A percentile compares a stretch with the other conserved stretches of the same genome.
Conservation (phyloP, 30 jellyfish, hydroid and myxozoan species). For the Cassiopea andromeda region DNA sequence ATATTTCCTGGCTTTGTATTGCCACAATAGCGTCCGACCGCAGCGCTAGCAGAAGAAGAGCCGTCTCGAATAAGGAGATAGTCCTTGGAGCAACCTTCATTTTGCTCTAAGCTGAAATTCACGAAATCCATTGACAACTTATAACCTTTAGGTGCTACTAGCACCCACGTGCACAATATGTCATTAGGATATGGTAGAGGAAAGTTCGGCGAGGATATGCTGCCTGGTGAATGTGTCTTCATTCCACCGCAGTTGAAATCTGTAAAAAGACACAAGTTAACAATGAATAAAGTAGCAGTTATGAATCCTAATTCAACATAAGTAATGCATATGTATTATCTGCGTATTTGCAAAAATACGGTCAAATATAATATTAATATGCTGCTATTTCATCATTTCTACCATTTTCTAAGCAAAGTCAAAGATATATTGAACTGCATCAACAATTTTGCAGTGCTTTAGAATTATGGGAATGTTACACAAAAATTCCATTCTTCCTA, state of each 20-base stretch:
- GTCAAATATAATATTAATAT: too few species aligned
- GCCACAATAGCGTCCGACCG: slow-evolving; percentile 73
- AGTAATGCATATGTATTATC: too few species aligned
- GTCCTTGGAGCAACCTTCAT: slow-evolving; percentile 61
- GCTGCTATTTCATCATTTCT: too few species aligned
- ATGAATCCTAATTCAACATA: too few species aligned
- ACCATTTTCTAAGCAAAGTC: too few species aligned
- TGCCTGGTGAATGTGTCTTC: slow-evolving; percentile 41
- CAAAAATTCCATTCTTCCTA: too few species aligned
- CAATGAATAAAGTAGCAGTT: too few species aligned
- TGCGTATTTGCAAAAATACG: too few species aligned
- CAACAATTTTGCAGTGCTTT: too few species aligned
- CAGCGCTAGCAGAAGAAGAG: slow-evolving; percentile 28
- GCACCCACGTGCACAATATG: slow-evolving; percentile 64
- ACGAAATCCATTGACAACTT: slow-evolving; percentile 30
- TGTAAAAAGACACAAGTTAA: not conserved
- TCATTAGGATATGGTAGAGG: slow-evolving; percentile 42
- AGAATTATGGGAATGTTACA: too few species aligned
- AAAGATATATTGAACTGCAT: too few species aligned
- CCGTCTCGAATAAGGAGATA: slow-evolving; percentile 71
- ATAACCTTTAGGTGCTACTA: slow-evolving; percentile 57
- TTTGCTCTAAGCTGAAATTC: slow-evolving; percentile 47
- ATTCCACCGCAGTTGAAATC: slow-evolving; percentile 75
- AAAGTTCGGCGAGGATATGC: slow-evolving; percentile 57
- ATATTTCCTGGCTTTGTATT: slow-evolving; percentile 10